Conservation (phyloP, 2,113 vertebrate genomes). For the Lichenostomus cassidix region DNA sequence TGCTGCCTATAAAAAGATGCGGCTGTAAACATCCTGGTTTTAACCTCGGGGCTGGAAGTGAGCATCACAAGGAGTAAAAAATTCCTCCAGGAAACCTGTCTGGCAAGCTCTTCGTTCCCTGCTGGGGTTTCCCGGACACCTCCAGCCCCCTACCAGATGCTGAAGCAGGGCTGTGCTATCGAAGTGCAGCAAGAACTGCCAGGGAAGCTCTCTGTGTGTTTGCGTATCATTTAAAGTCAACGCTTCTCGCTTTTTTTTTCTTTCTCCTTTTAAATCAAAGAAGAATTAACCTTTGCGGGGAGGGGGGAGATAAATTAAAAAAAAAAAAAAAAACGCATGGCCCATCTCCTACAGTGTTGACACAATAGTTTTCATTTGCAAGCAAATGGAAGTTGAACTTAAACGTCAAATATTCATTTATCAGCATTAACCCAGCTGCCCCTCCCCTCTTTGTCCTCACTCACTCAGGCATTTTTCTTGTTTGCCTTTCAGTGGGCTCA, state of each 20-base stretch:
- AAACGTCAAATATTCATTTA: background rate
- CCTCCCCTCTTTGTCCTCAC: background rate
- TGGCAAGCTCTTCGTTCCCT: background rate
- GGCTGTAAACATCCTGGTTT: conserved; percentile 21
- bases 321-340: fast-evolving
- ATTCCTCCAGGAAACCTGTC: background rate
- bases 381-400: conserved; percentile 33
- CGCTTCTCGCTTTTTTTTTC: background rate
- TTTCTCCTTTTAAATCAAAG: background rate
- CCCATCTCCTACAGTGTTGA: background rate
- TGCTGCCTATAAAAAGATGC: conserved; percentile 16
- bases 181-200: background rate
- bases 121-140: fast-evolving
- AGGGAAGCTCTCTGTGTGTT: background rate
- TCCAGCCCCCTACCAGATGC: background rate
- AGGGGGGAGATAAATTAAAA: background rate
- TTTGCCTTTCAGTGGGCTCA: background rate
- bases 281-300: background rate
- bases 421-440: background rate
- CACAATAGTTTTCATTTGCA: conserved; percentile 14
- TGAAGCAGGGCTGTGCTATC: fast-evolving
- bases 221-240: background rate
- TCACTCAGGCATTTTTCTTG: background rate
- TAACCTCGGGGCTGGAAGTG: background rate
- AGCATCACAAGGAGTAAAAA: background rate